Evolutionary conservation across 1,140 invertebrate species (phyloP), one percentile per base, ranked within the genome.

Genomic region (Drosophila varians): DNA sequence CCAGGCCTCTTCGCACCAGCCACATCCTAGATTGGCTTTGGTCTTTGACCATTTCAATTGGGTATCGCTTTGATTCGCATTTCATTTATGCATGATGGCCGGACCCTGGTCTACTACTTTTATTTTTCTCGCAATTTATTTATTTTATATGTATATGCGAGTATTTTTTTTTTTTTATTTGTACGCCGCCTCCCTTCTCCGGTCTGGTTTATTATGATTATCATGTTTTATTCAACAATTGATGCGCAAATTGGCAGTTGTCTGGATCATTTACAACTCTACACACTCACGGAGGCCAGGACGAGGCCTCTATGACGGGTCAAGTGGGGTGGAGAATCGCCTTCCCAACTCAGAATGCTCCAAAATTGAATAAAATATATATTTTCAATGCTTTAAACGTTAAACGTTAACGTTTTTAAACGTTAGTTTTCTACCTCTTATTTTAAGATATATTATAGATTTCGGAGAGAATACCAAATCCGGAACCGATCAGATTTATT

Each of bases 181-280:
- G 64, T 8, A 1, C 9, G 3, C 8, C 14, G 12, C 38, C 21
- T 7, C 11, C 34, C 48, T 16, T 4, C 14, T 43, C 36, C 34
- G 4, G 11, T 26, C 46, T 45, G 75, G 74, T 83, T 83, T 83
- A 83, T 84, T 84, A 84, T 87, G 82, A 86, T 86, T 86, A 87
- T 87, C 82, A 86, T 86, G 82, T 87, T 87, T 87, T 86, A 87
- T 87, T 86, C 82, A 86, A 86, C 82, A 86, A 86, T 86, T 86
- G 82, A 86, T 87, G 82, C 80, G 73, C 80, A 86, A 86, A 86
- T 86, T 86, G 80, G 82, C 80, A 86, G 80, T 86, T 87, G 80
- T 86, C 80, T 86, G 80, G 82, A 86, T 86, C 80, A 86, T 86
- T 86, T 86, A 87, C 80, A 86, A 86, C 82, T 86, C 77, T 69